Conservation (phyloP, 2,888 invertebrate genomes). For the Eledona agricola region DNA sequence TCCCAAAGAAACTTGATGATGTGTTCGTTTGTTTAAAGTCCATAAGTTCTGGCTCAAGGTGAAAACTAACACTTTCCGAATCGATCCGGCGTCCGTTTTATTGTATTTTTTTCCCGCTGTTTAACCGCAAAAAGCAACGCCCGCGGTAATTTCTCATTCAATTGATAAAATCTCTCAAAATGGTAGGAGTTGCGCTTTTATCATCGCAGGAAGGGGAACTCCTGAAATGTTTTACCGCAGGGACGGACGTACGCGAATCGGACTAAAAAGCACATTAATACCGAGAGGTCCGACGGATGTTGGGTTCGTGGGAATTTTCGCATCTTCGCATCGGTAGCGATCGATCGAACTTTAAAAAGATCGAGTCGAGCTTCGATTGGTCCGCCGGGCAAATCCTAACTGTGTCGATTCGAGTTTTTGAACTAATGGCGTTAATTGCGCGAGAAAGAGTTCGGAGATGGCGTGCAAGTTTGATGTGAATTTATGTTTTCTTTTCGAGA, state of each 20-base stretch:
- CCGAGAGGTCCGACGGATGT: slow-evolving; percentile 19
- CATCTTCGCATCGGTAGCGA: slow-evolving; percentile 7
- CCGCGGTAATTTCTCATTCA: slow-evolving; percentile 9
- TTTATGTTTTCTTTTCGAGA: slow-evolving; percentile 8
- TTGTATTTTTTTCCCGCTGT: not conserved
- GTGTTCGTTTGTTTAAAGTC: too few species aligned
- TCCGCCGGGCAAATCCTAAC: too few species aligned
- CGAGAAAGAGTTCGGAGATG: too few species aligned
- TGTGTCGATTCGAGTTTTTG: too few species aligned
- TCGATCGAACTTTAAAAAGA: slow-evolving; percentile 24
- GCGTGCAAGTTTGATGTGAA: slow-evolving; percentile 2
- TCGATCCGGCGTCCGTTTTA: slow-evolving; percentile 6
- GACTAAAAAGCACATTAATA: slow-evolving; percentile 25
- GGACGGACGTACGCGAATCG: slow-evolving; percentile 5
- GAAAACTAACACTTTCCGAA: too few species aligned
- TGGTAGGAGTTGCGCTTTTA: slow-evolving; percentile 5
- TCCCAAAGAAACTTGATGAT: too few species aligned
- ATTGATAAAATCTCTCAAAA: slow-evolving; percentile 10
- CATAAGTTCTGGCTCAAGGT: too few species aligned
- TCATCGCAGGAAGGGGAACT: too few species aligned
- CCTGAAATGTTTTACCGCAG: slow-evolving; percentile 11
- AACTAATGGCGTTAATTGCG: too few species aligned
- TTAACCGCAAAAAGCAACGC: slow-evolving; percentile 1
- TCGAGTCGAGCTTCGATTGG: too few species aligned
- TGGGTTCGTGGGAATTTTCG: slow-evolving; percentile 21